phyloP scores from a whole-genome alignment of 1,140 invertebrate genomes.

The Microplitis mediator region DNA sequence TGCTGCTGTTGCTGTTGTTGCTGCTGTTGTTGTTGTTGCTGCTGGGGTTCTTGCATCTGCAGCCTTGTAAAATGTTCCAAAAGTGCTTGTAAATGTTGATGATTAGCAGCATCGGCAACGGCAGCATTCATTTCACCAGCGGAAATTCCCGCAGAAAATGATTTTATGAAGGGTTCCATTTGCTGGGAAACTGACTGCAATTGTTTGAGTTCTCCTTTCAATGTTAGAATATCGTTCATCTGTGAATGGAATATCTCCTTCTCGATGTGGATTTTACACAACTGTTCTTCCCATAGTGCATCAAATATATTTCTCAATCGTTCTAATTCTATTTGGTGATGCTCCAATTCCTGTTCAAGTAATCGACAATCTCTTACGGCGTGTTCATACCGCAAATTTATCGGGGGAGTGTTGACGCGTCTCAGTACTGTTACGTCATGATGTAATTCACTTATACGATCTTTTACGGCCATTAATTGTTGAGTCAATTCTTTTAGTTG shows the following conservation, averaged over 20 bases:
- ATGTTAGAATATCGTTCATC: constrained; percentile 71
- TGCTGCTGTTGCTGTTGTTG: constrained; percentile 37
- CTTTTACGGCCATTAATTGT: constrained; percentile 69
- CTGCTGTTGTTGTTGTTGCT: constrained; percentile 29
- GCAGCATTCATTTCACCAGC: constrained; percentile 52
- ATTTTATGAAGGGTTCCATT: constrained; percentile 70
- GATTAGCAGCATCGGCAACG: constrained; percentile 49
- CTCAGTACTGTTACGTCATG: constrained; percentile 66
- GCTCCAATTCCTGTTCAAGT: constrained; percentile 69
- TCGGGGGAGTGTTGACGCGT: constrained; percentile 66
- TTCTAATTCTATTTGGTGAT: constrained; percentile 70
- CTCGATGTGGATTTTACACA: constrained; percentile 71
- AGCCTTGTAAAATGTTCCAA: constrained; percentile 65
- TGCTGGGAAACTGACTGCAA: constrained; percentile 68
- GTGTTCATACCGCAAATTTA: constrained; percentile 65
- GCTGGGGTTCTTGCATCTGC: constrained; percentile 56
- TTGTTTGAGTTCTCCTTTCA: constrained; percentile 72
- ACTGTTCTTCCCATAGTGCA: constrained; percentile 72
- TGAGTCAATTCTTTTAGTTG: constrained; percentile 70
- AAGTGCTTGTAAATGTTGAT: constrained; percentile 64
- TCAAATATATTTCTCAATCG: constrained; percentile 68
- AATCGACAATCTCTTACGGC: constrained; percentile 68
- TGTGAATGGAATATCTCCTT: constrained; percentile 72
- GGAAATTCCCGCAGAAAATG: constrained; percentile 59
- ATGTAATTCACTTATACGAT: constrained; percentile 70